Evolutionary conservation across 2,797 vertebrate genomes (phyloP), one percentile per base, ranked within the genome.

Genomic region (Champsocephalus gunnari): DNA sequence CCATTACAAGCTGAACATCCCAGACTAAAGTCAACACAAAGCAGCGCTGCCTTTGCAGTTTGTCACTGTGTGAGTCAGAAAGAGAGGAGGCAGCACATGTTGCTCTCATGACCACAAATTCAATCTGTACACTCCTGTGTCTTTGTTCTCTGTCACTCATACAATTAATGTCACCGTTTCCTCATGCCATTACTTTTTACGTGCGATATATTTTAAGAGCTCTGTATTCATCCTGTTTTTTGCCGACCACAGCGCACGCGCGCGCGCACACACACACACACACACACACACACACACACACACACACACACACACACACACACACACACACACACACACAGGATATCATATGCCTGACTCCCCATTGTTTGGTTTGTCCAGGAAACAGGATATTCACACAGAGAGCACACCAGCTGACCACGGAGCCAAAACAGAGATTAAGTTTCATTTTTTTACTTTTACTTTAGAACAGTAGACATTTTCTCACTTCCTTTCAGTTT

Each of bases 381-480:
- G 94, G 94, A 95, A 95, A 93, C 93, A 94, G 94, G 94, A 95
- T 93, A 91, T 91, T 92, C 91, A 86, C 77, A 79, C 74, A 73
- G 79, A 75, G 63, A 72, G 81, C 75, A 32, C 57, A 50, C 38
- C 58, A 77, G 75, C 79, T 86, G 77, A 82, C 66, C 66, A 62
- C 50, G 63, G 69, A 24, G 59, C 5, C 55, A 28, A 34, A 68
- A 45, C 49, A 71, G 32, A 86, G 72, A 83, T 38, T 12, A 10
- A 59, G 16, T 32, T 21, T 41, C 2, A 9, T 55, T 68, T 82
- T 21, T 21, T 19, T 19, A 19, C 19, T 71, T 55, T 38, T 38
- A 48, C 19, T 34, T 54, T 43, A 24, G 70, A 61, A 75, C 62
- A 66, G 55, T 12, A 12, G 4, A 55, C 45, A 0, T 47, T 51